Evolutionary conservation across 2,113 vertebrate species (phyloP), one percentile per base, ranked within the genome.

Genomic region (Cottus gobio): DNA sequence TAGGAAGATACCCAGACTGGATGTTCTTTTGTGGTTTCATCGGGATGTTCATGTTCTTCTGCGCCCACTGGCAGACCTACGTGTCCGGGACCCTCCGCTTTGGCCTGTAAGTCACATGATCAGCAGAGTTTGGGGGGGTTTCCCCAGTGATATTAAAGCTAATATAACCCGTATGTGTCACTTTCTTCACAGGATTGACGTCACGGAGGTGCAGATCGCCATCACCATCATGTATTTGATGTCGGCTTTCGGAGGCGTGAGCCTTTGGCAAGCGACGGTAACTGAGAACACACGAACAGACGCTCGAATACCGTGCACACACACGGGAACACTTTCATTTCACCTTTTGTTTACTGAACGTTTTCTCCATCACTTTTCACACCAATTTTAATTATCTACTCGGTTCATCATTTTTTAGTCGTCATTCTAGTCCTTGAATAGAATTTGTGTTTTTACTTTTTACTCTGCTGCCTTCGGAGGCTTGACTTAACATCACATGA

Each of bases 41-140:
- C 71, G 97, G 97, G 81, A 96, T 97, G 95, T 98, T 99, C 90
- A 96, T 99, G 96, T 99, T 99, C 93, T 99, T 98, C 93, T 99
- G 97, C 82, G 98, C 98, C 72, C 98, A 99, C 91, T 99, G 98
- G 98, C 98, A 99, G 93, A 98, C 97, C 52, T 99, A 99, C 0
- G 97, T 99, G 50, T 99, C 97, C 0, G 98, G 98, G 75, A 96
- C 96, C 0, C 94, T 99, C 42, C 96, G 95, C 76, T 99, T 99
- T 85, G 97, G 97, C 93, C 95, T 96, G 98, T 99, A 94, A 96
- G 97, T 96, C 79, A 54, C 30, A 39, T 4, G 2, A 31, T 57
- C 3, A 61, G 46, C 7, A 5, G 11, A 0, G 5, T 52, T 9
- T n/a, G n/a, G n/a, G n/a, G n/a, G n/a, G n/a, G n/a, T n/a, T n/a